Conservation (phyloP, 2,888 invertebrate species). For the Drosophila flavopinicola region DNA sequence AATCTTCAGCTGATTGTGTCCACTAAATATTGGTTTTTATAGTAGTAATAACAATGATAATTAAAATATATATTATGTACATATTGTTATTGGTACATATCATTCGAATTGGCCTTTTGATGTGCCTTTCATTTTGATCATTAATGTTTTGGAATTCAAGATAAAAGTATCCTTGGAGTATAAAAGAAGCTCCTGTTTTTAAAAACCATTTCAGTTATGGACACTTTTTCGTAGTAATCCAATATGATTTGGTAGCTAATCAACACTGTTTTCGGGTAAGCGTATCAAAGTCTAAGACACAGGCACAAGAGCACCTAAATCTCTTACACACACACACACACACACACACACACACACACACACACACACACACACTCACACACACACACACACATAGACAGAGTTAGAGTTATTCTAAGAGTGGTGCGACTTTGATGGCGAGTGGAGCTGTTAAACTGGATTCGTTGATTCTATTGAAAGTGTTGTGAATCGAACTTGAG, state of each 20-base stretch:
- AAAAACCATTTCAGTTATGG: no score
- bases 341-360: slow-evolving; percentile 6
- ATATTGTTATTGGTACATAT: no score
- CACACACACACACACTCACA: slow-evolving; percentile 16
- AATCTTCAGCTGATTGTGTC: no score
- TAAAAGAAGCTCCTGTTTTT: no score
- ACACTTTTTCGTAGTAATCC: no score
- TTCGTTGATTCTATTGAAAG: slow-evolving; percentile 76
- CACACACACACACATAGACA: slow-evolving; percentile 3
- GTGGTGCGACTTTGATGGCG: slow-evolving; percentile 37
- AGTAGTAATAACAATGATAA: no score
- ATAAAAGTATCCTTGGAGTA: no score
- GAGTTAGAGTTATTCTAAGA: slow-evolving; percentile 34
- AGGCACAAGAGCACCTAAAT: slow-evolving; percentile 10
- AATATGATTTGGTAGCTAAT: background rate
- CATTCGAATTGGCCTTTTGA: no score
- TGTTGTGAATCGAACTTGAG: slow-evolving; percentile 49
- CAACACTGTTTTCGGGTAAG: slow-evolving; percentile 1
- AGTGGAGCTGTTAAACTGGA: slow-evolving; percentile 61
- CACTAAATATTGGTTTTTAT: no score
- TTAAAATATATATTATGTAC: no score
- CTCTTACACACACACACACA: slow-evolving; percentile 15
- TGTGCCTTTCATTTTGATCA: no score
- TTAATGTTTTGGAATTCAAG: no score
- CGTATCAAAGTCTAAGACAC: slow-evolving; percentile 6